Percentiles rank a stretch among this genome's conserved stretches.
Evolutionary conservation across 1,140 invertebrate genomes (phyloP).

Genomic region (Cephus cinctus): DNA sequence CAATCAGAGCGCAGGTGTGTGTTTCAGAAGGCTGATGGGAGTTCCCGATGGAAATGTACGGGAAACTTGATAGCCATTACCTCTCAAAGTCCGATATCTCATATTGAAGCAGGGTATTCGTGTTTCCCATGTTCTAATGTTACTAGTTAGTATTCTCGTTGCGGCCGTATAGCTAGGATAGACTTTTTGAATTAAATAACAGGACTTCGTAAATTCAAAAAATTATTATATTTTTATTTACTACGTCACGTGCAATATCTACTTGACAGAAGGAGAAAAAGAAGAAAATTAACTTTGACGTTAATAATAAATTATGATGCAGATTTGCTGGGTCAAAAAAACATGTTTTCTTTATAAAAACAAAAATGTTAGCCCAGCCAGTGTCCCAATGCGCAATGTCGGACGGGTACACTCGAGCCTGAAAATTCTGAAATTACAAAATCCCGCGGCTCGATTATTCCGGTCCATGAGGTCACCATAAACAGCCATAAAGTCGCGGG

Average conservation of each 20-base stretch:
- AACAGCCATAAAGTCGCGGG: slow-evolving; percentile 13
- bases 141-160: too few species aligned
- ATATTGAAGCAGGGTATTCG: slow-evolving; percentile 2
- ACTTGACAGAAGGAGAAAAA: not conserved
- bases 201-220: too few species aligned
- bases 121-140: too few species aligned
- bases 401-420: not conserved
- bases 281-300: not conserved
- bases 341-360: not conserved
- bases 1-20: slow-evolving; percentile 39
- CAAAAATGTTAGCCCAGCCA: too few species aligned
- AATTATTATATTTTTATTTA: not conserved
- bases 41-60: slow-evolving; percentile 10
- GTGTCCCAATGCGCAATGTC: too few species aligned
- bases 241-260: not conserved
- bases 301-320: too few species aligned
- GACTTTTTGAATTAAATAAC: too few species aligned
- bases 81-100: slow-evolving; percentile 1
- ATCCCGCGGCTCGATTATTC: slow-evolving; percentile 30
- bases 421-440: not conserved
- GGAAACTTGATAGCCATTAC: slow-evolving; percentile 9
- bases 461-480: slow-evolving; percentile 30
- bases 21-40: slow-evolving; percentile 26
- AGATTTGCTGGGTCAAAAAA: not conserved
- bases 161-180: too few species aligned